Conservation (phyloP, 2,797 vertebrate genomes). For the Babyrousa celebensis region DNA sequence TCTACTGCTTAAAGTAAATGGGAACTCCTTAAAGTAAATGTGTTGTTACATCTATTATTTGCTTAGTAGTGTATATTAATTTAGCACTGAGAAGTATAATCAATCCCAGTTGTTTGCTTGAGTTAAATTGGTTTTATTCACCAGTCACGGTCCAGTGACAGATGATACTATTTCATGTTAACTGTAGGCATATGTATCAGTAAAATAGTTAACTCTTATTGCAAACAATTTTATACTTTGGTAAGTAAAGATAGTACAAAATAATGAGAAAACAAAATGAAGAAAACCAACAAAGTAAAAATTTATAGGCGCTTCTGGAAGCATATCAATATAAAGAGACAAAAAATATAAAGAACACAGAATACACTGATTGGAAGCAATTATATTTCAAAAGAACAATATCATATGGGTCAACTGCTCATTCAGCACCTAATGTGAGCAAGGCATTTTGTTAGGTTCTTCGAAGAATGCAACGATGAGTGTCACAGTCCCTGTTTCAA, state of each 20-base stretch:
- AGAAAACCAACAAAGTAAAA: not conserved
- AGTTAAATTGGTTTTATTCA: conserved; percentile 48
- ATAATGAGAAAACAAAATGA: not conserved
- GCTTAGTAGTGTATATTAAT: conserved; percentile 16
- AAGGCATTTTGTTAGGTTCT: not conserved
- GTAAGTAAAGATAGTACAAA: conserved; percentile 36
- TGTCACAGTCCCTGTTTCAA: not conserved
- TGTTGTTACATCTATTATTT: not conserved
- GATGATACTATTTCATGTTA: not conserved
- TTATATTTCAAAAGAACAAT: not conserved
- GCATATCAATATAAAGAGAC: not conserved
- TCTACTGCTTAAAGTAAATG: no score
- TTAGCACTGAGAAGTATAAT: conserved; percentile 5
- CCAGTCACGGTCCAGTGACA: not conserved
- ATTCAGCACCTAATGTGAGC: not conserved
- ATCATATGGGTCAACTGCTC: not conserved
- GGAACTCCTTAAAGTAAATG: not conserved
- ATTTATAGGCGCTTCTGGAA: not conserved
- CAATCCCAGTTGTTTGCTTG: not conserved
- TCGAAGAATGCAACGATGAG: not conserved
- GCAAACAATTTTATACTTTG: not conserved
- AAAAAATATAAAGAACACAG: not conserved
- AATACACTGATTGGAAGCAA: not conserved
- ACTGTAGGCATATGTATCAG: not conserved
- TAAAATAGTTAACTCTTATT: conserved; percentile 51